Evolutionary conservation across 1,140 invertebrate genomes (phyloP), one percentile per base, ranked within the genome.

Genomic region (Bombus breviceps): DNA sequence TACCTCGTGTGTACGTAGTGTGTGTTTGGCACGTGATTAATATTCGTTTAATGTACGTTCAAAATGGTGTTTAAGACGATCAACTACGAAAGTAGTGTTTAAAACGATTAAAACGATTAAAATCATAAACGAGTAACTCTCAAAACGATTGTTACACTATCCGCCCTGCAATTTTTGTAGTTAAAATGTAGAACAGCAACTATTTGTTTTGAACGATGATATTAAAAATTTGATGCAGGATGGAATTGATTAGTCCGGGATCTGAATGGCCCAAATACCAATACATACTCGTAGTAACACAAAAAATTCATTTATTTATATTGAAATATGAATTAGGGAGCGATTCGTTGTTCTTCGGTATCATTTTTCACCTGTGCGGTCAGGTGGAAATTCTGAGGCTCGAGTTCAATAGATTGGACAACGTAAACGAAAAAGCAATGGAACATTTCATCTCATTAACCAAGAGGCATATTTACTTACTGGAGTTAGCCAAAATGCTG

Each of bases 341-440:
- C 22, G 88, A 90, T n/a, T 39, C 64, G 13, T 22, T 90, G 69
- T 87, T 89, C 28, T 82, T 89, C 34, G 78, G 74, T 18, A 89
- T 89, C 18, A 57, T 28, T 3, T 69, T 90, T 10, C 88, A 90
- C 41, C 28, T 89, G 15, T 90, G 88, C 8, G 88, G 88, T 0
- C 88, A 90, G 69, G 53, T 78, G 0, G 79, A 89, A 66, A 37
- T 89, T 62, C 0, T 90, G 13, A 90, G 83, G n/a, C 10, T 43
- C 1, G 69, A 79, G 4, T 89, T 86, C 25, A 32, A 9, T 10
- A 43, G 59, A 18, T 66, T 83, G 6, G 22, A 25, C 13, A 43
- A 72, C 0, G 9, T 28, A 28, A 74, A 10, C 1, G 73, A 53
- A 18, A 53, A 41, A n/a, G 32, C 53, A 9, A 10, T 22, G 6